Percentiles rank a stretch among this genome's conserved stretches.
phyloP scores from a whole-genome alignment of 2,113 vertebrate genomes.

The Cairina moschata region DNA sequence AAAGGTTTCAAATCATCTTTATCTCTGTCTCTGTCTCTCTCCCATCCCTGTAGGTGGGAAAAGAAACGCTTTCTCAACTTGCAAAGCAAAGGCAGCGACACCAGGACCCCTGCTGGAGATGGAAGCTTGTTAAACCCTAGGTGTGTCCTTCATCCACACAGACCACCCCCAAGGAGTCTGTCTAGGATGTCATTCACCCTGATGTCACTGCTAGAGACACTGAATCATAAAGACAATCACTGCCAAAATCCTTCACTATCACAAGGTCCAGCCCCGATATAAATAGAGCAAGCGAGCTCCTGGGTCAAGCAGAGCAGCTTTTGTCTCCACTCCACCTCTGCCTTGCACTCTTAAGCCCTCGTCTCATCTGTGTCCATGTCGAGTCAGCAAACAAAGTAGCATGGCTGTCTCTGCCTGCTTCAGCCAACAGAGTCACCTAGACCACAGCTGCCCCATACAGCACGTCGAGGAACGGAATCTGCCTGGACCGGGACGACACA shows the following conservation, averaged over 20 bases:
- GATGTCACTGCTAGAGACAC: conserved; percentile 80
- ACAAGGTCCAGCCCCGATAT: conserved; percentile 58
- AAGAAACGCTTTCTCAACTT: conserved; percentile 91
- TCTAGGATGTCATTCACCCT: conserved; percentile 73
- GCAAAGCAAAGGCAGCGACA: conserved; percentile 96
- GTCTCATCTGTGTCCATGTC: conserved; percentile 31
- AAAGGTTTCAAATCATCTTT: background rate
- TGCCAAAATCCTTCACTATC: conserved; percentile 73
- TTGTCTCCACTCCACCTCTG: conserved; percentile 43
- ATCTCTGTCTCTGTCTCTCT: background rate
- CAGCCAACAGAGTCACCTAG: background rate
- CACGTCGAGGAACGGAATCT: conserved; percentile 28
- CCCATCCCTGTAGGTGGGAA: conserved; percentile 86
- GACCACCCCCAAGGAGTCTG: conserved; percentile 73
- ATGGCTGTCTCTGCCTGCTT: conserved; percentile 54
- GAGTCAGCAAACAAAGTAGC: conserved; percentile 51
- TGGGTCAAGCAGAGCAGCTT: conserved; percentile 60
- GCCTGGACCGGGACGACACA: conserved; percentile 53
- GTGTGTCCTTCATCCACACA: conserved; percentile 75
- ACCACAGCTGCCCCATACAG: conserved; percentile 38
- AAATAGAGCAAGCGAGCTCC: conserved; percentile 57
- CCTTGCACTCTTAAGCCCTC: conserved; percentile 57
- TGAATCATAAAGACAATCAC: conserved; percentile 86
- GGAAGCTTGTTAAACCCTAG: conserved; percentile 94
- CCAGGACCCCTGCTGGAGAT: conserved; percentile 96